Evolutionary conservation across 2,113 vertebrate genomes (phyloP).

Genomic region (Notarius quadriscutis): DNA sequence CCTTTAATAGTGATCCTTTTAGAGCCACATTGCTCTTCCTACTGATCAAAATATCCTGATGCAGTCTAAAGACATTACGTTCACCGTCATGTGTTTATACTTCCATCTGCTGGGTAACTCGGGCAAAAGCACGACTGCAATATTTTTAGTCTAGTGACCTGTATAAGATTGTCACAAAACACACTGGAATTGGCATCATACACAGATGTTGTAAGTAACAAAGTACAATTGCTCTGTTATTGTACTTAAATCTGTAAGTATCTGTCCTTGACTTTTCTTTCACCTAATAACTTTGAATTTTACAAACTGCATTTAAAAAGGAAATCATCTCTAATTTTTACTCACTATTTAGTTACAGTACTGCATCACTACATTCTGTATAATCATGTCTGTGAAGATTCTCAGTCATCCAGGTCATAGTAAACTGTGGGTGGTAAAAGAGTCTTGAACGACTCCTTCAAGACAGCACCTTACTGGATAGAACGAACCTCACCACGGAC

Average conservation of each 20-base stretch:
- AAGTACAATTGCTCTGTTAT: background rate
- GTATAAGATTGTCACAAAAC: background rate
- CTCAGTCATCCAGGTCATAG: too few species aligned
- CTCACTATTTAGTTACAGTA: background rate
- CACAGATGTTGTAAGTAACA: background rate
- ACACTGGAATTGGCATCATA: background rate
- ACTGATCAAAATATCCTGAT: background rate
- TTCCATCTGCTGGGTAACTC: constrained; percentile 14
- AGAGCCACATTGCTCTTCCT: background rate
- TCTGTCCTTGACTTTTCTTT: background rate
- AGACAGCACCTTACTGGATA: too few species aligned
- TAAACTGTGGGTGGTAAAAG: too few species aligned
- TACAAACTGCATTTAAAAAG: background rate
- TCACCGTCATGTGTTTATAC: background rate
- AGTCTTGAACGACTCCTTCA: too few species aligned
- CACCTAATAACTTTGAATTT: background rate
- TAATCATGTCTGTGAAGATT: background rate
- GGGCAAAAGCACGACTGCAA: too few species aligned
- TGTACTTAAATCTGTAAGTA: background rate
- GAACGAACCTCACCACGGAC: too few species aligned
- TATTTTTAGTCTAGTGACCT: background rate
- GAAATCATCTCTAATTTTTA: background rate
- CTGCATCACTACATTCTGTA: background rate
- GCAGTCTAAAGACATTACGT: background rate
- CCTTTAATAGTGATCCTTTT: background rate